Conservation (phyloP, 2,797 vertebrate species). For the Argentina silus region DNA sequence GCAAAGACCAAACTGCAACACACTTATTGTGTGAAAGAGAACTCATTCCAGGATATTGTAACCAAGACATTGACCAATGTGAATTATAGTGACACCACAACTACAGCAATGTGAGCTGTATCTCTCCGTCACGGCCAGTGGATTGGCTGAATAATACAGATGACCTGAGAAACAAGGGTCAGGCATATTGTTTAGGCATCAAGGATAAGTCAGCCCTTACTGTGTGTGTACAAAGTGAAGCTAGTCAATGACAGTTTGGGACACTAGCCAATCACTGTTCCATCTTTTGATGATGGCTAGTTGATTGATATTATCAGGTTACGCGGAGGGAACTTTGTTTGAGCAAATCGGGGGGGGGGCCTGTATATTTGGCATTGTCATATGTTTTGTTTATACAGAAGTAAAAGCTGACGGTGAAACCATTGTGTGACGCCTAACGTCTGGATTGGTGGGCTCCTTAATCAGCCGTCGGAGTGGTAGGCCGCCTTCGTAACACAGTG, state of each 20-base stretch:
- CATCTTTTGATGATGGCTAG: conserved; percentile 36
- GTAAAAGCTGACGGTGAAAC: conserved; percentile 17
- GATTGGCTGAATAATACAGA: conserved; percentile 36
- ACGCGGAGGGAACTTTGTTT: conserved; percentile 17
- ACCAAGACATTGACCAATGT: conserved; percentile 41
- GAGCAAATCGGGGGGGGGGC: conserved; percentile 30
- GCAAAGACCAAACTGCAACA: conserved; percentile 27
- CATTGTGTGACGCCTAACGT: conserved; percentile 16
- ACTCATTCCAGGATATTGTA: conserved; percentile 29
- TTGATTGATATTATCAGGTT: conserved; percentile 23
- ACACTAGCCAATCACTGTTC: conserved; percentile 43
- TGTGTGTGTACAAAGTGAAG: conserved; percentile 28
- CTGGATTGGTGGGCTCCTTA: conserved; percentile 46
- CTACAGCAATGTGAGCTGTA: conserved; percentile 67
- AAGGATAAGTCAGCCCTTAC: conserved; percentile 31
- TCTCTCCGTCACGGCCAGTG: conserved; percentile 43
- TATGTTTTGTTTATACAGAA: conserved; percentile 28
- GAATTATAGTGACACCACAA: conserved; percentile 62
- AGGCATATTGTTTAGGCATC: conserved; percentile 20
- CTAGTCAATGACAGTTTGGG: conserved; percentile 29
- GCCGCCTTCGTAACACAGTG: conserved; percentile 56
- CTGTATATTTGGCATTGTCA: conserved; percentile 31
- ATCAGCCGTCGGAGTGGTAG: conserved; percentile 46
- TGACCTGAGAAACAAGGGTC: conserved; percentile 28
- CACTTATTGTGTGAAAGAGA: conserved; percentile 36